These are phyloP conservation scores for Erebia ligea DNA, from an alignment of 2,888 invertebrate genomes.

Conservation along the genomic window DNA sequence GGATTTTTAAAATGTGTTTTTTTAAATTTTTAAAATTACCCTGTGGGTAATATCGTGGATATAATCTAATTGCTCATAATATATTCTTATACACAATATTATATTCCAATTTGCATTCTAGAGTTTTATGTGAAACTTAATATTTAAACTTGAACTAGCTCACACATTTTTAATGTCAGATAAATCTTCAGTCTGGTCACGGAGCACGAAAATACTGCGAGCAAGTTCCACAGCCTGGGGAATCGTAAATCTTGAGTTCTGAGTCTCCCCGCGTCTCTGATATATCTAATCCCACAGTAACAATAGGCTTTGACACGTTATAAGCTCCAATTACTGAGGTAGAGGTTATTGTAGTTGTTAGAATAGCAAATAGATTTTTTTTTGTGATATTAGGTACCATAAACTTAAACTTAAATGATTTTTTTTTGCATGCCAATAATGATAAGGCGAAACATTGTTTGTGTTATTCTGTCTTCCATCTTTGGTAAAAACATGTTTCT, in stretches of 20 bases:
- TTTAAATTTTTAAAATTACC: no score
- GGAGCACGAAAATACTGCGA: constrained; percentile 34
- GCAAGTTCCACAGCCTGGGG: constrained; percentile 35
- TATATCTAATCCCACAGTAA: constrained; percentile 41
- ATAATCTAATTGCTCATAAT: no score
- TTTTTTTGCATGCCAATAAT: no score
- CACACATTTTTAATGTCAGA: constrained; percentile 31
- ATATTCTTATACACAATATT: no score
- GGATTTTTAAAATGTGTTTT: no score
- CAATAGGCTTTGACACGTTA: constrained; percentile 44
- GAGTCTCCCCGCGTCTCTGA: constrained; percentile 41
- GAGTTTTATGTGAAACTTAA: constrained; percentile 4
- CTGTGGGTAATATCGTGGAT: no score
- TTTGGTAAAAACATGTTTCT: no score
- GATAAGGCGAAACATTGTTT: no score
- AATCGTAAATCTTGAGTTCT: constrained; percentile 46
- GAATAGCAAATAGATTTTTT: neutral
- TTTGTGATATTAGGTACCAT: no score
- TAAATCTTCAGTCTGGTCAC: constrained; percentile 33
- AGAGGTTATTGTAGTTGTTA: neutral
- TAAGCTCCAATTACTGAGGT: constrained; percentile 30
- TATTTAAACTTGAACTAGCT: constrained; percentile 17
- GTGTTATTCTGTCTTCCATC: no score
- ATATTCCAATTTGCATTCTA: neutral
- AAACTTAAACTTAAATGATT: no score